Base-by-base conservation (phyloP, 2,113 vertebrate genomes). In the Protobothrops flavoviridis region DNA sequence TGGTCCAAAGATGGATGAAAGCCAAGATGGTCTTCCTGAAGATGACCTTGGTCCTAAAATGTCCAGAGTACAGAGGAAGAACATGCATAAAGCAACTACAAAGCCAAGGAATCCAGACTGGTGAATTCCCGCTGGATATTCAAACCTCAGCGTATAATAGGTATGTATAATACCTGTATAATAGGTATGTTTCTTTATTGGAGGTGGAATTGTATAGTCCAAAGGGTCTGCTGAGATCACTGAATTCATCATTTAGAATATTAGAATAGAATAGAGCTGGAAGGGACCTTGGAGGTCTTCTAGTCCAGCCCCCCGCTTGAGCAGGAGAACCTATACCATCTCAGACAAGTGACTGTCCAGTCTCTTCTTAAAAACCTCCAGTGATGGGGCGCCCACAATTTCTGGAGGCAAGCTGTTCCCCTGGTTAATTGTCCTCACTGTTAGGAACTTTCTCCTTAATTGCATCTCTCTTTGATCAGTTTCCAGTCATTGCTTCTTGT, bases 61-160 rank as follows among this genome's bases (percentile, higher is more conserved):
- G 61, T 52, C 10, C 53, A 88, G n/a, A 50, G n/a, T 39, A 6
- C 9, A 33, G 59, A 43, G n/a, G 24, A 39, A n/a, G 20, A 4
- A 92, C 39, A 91, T 93, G 86, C 0, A 87, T 20, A 2, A 33
- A 5, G 50, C 5, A 93, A 24, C 2, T 26, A 15, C 90, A 91
- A 56, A 57, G 13, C 7, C 23, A 53, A 85, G 43, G 12, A 93
- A 94, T 85, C 92, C 95, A 89, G 95, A 94, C 92, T 92, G 96
- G 90, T 88, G 94, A 92, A 85, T 94, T 29, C 33, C 74, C 55
- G 8, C 11, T 94, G 85, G 94, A 93, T 88, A 96, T 26, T 94
- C 93, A 48, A 43, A 89, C 59, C 5, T 5, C 92, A 90, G 11
- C 11, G 15, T 0, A 13, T 50, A 50, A 50, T 50, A 93, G 74